A percentile compares a stretch with the other conserved stretches of the same genome.
These are phyloP conservation scores for Callyntrura sp. DNA, from an alignment of 2,888 invertebrate species.

Conservation along the genomic window DNA sequence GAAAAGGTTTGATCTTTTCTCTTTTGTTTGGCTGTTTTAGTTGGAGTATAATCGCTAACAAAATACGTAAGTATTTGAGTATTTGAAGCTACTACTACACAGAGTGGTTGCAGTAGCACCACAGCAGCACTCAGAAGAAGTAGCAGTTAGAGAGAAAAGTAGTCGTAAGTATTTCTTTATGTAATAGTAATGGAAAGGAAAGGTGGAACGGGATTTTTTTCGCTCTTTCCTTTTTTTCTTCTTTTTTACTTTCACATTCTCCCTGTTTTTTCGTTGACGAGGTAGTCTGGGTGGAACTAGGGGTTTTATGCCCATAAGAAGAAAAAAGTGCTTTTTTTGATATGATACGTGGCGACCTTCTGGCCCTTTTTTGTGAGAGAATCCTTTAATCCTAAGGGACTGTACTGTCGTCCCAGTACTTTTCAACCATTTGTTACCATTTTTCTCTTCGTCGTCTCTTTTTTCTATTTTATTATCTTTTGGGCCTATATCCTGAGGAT, in stretches of 20 bases:
- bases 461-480: slow-evolving; percentile 35
- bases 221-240: background rate
- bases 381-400: slow-evolving; percentile 72
- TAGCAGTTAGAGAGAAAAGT: background rate
- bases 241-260: slow-evolving; percentile 24
- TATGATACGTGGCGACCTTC: slow-evolving; percentile 71
- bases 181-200: background rate
- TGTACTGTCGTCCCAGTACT: slow-evolving; percentile 66
- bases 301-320: background rate
- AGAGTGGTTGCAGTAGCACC: too few species aligned
- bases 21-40: background rate
- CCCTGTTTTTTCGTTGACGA: background rate
- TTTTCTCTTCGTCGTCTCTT: slow-evolving; percentile 6
- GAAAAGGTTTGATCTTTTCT: slow-evolving; percentile 18
- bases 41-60: slow-evolving; percentile 19
- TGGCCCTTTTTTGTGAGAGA: slow-evolving; percentile 59
- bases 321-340: slow-evolving; percentile 19
- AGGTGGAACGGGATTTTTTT: slow-evolving; percentile 31
- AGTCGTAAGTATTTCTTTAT: background rate
- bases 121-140: too few species aligned
- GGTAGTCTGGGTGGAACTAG: background rate
- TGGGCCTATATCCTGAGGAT: slow-evolving; percentile 11
- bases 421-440: slow-evolving; percentile 65
- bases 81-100: too few species aligned
- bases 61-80: background rate